These are phyloP conservation scores for Ochotona curzoniae DNA, from an alignment of 2,113 vertebrate species.

Conservation along the genomic window DNA sequence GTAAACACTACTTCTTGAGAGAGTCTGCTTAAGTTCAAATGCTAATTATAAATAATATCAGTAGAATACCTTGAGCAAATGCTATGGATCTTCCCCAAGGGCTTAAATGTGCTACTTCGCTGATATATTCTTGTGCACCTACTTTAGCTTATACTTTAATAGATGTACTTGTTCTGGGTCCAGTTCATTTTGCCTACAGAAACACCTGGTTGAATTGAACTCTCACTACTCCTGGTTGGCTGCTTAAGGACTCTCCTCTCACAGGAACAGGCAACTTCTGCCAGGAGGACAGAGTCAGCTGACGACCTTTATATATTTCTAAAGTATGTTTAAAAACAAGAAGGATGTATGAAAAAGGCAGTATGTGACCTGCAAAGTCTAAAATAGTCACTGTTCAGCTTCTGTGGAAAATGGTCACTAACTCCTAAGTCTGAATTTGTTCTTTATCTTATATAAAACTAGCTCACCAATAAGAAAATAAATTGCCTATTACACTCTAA, in stretches of 20 bases:
- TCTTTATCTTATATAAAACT: slow-evolving; percentile 32
- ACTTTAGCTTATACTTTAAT: slow-evolving; percentile 11
- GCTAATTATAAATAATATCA: slow-evolving; percentile 29
- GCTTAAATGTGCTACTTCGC: background rate
- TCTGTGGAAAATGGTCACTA: slow-evolving; percentile 38
- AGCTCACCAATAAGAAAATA: slow-evolving; percentile 27
- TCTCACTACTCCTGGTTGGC: background rate
- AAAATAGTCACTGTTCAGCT: slow-evolving; percentile 5
- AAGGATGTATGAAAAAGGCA: slow-evolving; percentile 8
- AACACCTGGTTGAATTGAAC: background rate
- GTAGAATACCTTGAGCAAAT: slow-evolving; percentile 8
- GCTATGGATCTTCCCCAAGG: background rate
- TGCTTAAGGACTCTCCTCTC: slow-evolving; percentile 14
- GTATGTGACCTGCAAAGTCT: slow-evolving; percentile 9
- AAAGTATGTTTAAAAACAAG: background rate
- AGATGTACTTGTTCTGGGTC: background rate
- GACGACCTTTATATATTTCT: background rate
- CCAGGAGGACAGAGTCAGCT: background rate
- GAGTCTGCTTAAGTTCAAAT: background rate
- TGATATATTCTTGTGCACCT: background rate
- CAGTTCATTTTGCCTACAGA: slow-evolving; percentile 16
- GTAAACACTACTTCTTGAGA: background rate
- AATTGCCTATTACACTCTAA: background rate
- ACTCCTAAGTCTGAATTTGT: background rate
- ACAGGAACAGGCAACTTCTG: background rate